A percentile compares a stretch with the other conserved stretches of the same genome.
phyloP scores from a whole-genome alignment of 2,113 vertebrate species.

The Pelmatolapia mariae region DNA sequence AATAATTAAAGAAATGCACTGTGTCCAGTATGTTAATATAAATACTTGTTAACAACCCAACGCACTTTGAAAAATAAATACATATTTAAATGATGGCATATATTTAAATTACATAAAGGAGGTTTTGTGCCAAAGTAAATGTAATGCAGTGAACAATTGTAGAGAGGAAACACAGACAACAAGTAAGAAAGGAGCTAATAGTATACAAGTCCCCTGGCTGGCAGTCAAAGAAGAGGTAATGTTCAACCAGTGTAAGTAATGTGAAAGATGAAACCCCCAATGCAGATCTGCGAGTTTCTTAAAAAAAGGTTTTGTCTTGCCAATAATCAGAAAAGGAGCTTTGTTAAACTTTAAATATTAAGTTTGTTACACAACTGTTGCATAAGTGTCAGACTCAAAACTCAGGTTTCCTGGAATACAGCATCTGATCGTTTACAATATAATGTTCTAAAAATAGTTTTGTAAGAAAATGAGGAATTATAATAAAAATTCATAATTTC shows the following conservation, averaged over 20 bases:
- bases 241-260: background rate
- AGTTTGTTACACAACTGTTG: background rate
- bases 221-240: background rate
- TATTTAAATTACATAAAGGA: background rate
- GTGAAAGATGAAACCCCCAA: background rate
- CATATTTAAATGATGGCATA: background rate
- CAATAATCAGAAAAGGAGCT: background rate
- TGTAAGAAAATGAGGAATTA: background rate
- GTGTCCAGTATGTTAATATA: background rate
- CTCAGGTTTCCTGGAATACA: background rate
- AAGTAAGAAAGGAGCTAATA: background rate
- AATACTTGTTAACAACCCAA: background rate
- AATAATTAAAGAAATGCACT: background rate
- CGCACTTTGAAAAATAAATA: background rate
- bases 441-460: background rate
- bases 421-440: background rate
- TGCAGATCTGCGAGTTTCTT: fast-evolving
- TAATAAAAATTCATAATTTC: background rate
- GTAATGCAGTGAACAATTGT: background rate
- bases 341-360: background rate
- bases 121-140: background rate
- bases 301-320: background rate
- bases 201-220: background rate
- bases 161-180: background rate
- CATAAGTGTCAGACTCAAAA: background rate